Evolutionary conservation across 2,113 vertebrate genomes (phyloP), one percentile per base, ranked within the genome.

Genomic region (Aptenodytes patagonicus): DNA sequence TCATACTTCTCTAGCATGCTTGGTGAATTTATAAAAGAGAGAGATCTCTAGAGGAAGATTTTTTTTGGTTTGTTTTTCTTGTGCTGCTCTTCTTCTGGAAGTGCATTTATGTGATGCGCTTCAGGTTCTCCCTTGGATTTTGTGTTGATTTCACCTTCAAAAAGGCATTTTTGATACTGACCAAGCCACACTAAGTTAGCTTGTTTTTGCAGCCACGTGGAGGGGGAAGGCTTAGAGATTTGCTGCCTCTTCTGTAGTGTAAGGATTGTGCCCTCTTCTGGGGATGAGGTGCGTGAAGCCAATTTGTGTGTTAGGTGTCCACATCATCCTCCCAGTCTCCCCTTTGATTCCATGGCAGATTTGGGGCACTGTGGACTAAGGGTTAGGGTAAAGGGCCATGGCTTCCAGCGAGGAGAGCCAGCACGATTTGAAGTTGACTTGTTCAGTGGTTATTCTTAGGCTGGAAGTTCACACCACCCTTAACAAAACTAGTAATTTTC

Each of bases 201-300:
- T 83, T 54, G 42, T 1, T 29, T 89, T 76, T 52, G 60, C 40
- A 90, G 76, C 31, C 46, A 28, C 0, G 2, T n/a, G 64, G 58
- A 66, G 29, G 25, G 16, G 21, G 22, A 65, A 75, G 73, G 24
- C 65, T 65, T 40, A 65, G 72, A 26, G 54, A 14, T 57, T 20
- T n/a, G 28, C 31, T 85, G 44, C 34, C 31, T 54, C 24, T 58
- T 55, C 26, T 93, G 25, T 17, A 42, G 65, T 3, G 13, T 34
- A 51, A 57, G 77, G 47, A 22, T 51, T 91, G 32, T 92, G 47
- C 76, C 75, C 51, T 85, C 49, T 65, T 72, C 75, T 87, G 78
- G 31, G 58, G 47, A 64, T 1, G 3, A 3, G 2, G 5, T 2
- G 0, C 14, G 32, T 25, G 70, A 71, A 71, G n/a, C 46, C 13